phyloP scores from a whole-genome alignment of 2,888 invertebrate genomes.

The Synanthedon vespiformis region DNA sequence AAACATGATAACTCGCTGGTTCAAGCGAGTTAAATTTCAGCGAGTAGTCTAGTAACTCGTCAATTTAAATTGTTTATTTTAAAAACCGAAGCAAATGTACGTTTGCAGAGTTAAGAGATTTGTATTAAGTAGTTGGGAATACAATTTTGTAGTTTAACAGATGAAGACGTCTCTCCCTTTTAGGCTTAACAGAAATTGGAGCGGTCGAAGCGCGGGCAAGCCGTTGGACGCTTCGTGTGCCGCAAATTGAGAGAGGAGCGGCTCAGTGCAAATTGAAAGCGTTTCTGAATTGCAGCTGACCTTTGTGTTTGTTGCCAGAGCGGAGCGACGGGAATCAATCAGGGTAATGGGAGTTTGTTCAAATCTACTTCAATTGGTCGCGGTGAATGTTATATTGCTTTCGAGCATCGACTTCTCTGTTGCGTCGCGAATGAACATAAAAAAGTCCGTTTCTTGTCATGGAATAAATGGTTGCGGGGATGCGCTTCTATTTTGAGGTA shows the following conservation, averaged over 20 bases:
- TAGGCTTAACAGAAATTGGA: slow-evolving; percentile 8
- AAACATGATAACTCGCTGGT: too few relatives aligned
- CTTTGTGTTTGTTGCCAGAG: slow-evolving; percentile 60
- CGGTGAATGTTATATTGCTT: slow-evolving; percentile 24
- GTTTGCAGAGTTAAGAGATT: too few relatives aligned
- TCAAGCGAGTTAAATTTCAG: too few relatives aligned
- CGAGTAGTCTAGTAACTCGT: too few relatives aligned
- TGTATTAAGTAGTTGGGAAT: too few relatives aligned
- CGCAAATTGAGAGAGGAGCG: slow-evolving; percentile 49
- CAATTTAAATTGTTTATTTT: too few relatives aligned
- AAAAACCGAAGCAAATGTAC: too few relatives aligned
- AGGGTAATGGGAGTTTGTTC: slow-evolving; percentile 58
- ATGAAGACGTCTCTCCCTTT: slow-evolving; percentile 7
- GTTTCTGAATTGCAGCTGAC: slow-evolving; percentile 51
- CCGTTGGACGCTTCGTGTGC: slow-evolving; percentile 16
- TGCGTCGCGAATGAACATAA: not conserved
- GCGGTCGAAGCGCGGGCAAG: slow-evolving; percentile 1
- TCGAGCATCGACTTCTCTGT: slow-evolving; percentile 22
- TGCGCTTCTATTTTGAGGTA: too few relatives aligned
- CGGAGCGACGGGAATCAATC: slow-evolving; percentile 56
- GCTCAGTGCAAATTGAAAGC: slow-evolving; percentile 62
- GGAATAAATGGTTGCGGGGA: too few relatives aligned
- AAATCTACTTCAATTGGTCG: slow-evolving; percentile 55
- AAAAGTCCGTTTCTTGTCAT: too few relatives aligned
- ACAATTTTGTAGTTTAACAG: not conserved